Evolutionary conservation across 2,797 vertebrate species (phyloP), one percentile per base, ranked within the genome.

Genomic region (Catamblyrhynchus diadema): DNA sequence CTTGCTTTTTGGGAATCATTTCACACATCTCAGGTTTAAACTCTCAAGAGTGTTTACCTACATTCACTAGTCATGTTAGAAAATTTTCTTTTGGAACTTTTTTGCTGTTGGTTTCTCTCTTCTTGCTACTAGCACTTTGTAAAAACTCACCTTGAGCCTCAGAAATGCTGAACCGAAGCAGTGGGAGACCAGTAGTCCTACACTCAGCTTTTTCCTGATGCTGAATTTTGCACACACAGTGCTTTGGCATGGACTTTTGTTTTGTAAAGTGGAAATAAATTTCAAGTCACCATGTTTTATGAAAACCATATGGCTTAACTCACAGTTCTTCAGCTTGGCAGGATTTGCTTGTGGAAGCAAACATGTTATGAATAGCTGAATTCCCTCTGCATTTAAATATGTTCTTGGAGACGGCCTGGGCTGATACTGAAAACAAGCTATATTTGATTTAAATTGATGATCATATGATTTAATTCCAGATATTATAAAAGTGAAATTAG

Each of bases 271-370:
- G 2, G 72, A 93, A 96, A 93, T 86, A 91, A 93, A 90, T 89
- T 92, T 88, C 84, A 82, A 92, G 69, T 93, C 81, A 87, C 79
- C 44, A 22, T 90, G 80, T 96, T 96, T 96, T 91, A 86, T 91
- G 84, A 90, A 91, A 96, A 95, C 75, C 94, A 92, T 96, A 96
- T 95, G 94, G 87, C 50, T 95, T 67, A 95, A 92, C 70, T 94
- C 87, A 62, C 86, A 93, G 89, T 65, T 94, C 81, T 88, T 82
- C 82, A 78, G 51, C 47, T 95, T 96, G 94, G 89, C 94, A 94
- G 78, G 84, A 92, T 78, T 69, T 41, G 9, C 65, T 79, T 61
- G 75, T 74, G 25, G 75, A 95, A 94, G 72, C 47, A 92, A 94
- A 83, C 21, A 20, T 87, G 93, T 78, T 59, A 23, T 60, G 95